A percentile compares a stretch with the other conserved stretches of the same genome.
Conservation (phyloP, 2,797 vertebrate species). For the Mycteria americana region DNA sequence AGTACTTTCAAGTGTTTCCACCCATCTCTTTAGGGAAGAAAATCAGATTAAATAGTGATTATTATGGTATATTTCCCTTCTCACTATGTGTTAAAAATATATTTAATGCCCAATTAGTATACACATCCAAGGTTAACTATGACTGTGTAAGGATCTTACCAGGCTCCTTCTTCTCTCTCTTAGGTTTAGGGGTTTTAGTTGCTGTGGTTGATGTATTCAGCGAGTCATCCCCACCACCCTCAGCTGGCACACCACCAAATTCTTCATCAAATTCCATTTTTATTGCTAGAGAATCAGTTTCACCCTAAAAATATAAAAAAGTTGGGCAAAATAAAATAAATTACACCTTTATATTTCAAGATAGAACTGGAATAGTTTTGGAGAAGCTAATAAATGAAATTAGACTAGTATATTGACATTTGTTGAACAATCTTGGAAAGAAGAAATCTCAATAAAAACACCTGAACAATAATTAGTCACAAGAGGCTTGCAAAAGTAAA, state of each 20-base stretch:
- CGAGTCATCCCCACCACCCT: constrained; percentile 80
- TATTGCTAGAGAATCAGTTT: constrained; percentile 80
- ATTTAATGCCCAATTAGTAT: not conserved
- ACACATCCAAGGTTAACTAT: not conserved
- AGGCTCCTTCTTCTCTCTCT: constrained; percentile 93
- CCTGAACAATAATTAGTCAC: not conserved
- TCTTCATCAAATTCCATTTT: constrained; percentile 95
- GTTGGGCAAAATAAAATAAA: not conserved
- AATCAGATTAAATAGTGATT: not conserved
- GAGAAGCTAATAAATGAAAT: not conserved
- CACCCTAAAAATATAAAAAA: constrained; percentile 76
- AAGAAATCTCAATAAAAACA: not conserved
- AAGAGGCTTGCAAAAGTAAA: not conserved
- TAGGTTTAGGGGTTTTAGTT: constrained; percentile 80
- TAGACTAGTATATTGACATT: not conserved
- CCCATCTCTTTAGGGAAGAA: not conserved
- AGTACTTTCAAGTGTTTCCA: not conserved
- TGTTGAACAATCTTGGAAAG: not conserved
- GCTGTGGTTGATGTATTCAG: constrained; percentile 70
- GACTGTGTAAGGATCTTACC: constrained; percentile 74
- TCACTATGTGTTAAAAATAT: not conserved
- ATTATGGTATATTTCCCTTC: not conserved
- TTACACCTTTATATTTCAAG: not conserved
- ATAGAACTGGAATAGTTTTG: not conserved
- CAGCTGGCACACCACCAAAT: constrained; percentile 76